Evolutionary conservation across 2,113 vertebrate genomes (phyloP), one percentile per base, ranked within the genome.

Genomic region (Callocephalon fimbriatum): DNA sequence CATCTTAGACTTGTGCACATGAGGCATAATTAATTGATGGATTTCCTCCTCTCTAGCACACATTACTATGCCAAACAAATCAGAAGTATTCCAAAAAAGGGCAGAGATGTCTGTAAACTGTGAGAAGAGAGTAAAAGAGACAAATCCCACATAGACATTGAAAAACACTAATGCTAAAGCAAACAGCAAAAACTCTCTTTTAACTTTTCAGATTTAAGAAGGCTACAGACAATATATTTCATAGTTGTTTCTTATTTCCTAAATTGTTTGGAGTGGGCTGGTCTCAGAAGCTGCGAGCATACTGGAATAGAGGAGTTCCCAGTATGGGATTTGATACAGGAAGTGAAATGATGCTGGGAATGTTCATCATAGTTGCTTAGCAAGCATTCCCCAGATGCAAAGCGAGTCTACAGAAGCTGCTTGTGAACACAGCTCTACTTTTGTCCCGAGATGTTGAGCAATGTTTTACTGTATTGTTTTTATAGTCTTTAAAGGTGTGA

Each of bases 401-500:
- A 77, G 47, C 0, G 0, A 84, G 35, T 37, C 65, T 59, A 19
- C 1, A 5, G 65, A 51, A 9, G 44, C 73, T 56, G 70, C 65
- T 23, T 29, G 35, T 38, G 63, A 95, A 35, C 1, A 0, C 50
- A 59, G 25, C 2, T 81, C 40, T 83, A 25, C 76, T 40, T 63
- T 40, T 26, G 47, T n/a, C 75, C 86, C 22, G 48, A 83, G 53
- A 68, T n/a, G 54, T 1, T 68, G 31, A 68, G 68, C 38, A 63
- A 25, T 17, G 67, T 38, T 48, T 44, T 20, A 54, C 72, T 87
- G 53, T 42, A 61, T 54, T 93, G 88, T 62, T 95, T 90, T 96
- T 65, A 93, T 77, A 66, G 75, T 92, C 83, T 86, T 96, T 93
- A 95, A 95, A 96, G 72, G 70, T 68, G 42, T 95, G 83, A 85